Base-by-base conservation (phyloP, 2,888 invertebrate genomes). In the Amiota communis region DNA sequence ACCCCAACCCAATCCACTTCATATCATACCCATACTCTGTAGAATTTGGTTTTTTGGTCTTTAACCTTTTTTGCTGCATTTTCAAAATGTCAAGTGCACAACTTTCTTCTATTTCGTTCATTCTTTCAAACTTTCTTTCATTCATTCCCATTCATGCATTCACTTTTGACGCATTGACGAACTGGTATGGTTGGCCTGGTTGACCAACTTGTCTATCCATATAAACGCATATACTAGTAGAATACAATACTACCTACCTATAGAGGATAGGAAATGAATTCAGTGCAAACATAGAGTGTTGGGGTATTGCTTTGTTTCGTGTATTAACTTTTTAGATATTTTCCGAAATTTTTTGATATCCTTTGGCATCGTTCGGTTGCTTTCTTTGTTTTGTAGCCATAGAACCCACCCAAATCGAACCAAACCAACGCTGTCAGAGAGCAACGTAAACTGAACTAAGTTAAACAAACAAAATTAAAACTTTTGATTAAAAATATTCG, bases 11-110 rank as follows among this genome's bases (percentile, higher is more conserved):
- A 57, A 61, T 49, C n/a, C 20, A 46, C 53, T 12, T n/a, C 12
- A 53, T 6, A 1, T 2, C 51, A 51, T 51, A 13, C 53, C 53
- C 3, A 53, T 4, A 13, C 46, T 36, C 10, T 11, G 11, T 64
- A 12, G 8, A 10, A 13, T 36, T 10, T 75, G 36, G 36, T 36
- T 36, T 36, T 36, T 36, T 36, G 36, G 36, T 36, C 36, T 36
- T 36, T 36, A 36, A 36, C 36, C 36, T 36, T 6, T 36, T 36
- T 36, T 6, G 36, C 6, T 59, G 20, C 59, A 83, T 81, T 80
- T 17, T 75, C 75, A 79, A 85, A 82, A 85, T 86, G 86, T 86
- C 86, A 86, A 85, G 81, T 83, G 80, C 80, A 85, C 82, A 84
- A 86, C 83, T 82, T 82, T 80, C 81, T 36, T 36, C 0, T 53